Conservation (phyloP, 2,797 vertebrate species). For the Eremophila alpestris region DNA sequence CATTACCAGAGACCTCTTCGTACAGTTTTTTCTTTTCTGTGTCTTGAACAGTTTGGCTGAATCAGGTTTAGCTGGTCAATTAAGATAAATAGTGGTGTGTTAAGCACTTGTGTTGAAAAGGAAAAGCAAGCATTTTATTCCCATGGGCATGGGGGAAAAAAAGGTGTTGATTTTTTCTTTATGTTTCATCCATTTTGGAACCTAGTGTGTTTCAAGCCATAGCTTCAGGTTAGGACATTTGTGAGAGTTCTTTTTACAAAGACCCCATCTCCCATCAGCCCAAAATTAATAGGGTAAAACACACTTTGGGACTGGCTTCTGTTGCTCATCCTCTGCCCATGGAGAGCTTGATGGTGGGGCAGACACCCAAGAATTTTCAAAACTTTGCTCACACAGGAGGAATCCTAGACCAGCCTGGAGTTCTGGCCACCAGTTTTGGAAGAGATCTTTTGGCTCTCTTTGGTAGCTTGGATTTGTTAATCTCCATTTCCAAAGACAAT, state of each 20-base stretch:
- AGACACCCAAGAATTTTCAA: not conserved
- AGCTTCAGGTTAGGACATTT: not conserved
- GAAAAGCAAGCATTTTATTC: not conserved
- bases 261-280: not conserved
- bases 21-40: not conserved
- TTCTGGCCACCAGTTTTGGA: accelerated
- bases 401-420: not conserved
- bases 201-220: not conserved
- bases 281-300: not conserved
- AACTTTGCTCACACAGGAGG: accelerated
- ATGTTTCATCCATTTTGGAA: not conserved
- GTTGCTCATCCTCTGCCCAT: not conserved
- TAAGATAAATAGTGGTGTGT: not conserved
- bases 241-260: not conserved
- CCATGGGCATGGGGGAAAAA: accelerated
- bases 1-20: not conserved
- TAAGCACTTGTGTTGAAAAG: not conserved
- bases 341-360: not conserved
- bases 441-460: not conserved
- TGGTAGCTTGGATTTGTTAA: not conserved
- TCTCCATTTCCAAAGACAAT: accelerated
- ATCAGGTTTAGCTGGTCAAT: not conserved
- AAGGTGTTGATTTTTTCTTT: not conserved
- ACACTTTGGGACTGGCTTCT: not conserved
- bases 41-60: not conserved